Percentiles rank a stretch among this genome's conserved stretches.
Evolutionary conservation across 1,140 invertebrate species (phyloP).

Genomic region (Eupeodes corollae): DNA sequence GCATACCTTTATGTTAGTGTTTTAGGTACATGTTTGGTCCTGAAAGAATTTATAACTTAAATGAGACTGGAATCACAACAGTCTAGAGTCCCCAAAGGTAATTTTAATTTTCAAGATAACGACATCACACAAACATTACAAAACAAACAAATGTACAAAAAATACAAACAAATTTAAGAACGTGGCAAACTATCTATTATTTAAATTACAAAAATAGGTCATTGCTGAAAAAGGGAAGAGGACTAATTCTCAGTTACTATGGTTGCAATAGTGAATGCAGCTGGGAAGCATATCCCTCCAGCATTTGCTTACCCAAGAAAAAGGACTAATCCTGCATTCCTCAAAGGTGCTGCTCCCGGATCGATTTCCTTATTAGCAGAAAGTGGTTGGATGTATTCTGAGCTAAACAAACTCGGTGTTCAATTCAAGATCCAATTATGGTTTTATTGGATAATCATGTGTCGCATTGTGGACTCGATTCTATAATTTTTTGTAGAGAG

Average conservation of each 20-base stretch:
- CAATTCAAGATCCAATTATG: neutral
- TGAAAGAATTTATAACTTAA: slow-evolving; percentile 31
- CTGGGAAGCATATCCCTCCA: neutral
- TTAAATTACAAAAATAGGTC: no score
- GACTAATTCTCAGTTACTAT: no score
- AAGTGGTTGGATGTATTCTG: neutral
- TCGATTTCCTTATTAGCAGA: neutral
- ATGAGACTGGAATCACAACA: slow-evolving; percentile 38
- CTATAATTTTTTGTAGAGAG: neutral
- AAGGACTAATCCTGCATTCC: neutral
- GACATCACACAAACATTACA: no score
- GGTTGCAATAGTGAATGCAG: neutral
- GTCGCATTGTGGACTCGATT: neutral
- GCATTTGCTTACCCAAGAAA: slow-evolving; percentile 5
- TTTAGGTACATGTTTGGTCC: neutral
- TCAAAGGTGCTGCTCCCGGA: neutral
- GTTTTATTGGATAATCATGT: neutral
- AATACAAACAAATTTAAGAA: no score
- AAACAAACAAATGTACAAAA: no score
- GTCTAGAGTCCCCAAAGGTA: slow-evolving; percentile 33
- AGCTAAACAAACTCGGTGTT: neutral
- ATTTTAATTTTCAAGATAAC: no score
- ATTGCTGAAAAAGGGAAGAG: no score
- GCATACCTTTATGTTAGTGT: no score
- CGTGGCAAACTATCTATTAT: no score